Percentiles rank a stretch among this genome's conserved stretches.
phyloP scores from a whole-genome alignment of 92 coral and sea anemone species.

The Epizoanthus rinbou region DNA sequence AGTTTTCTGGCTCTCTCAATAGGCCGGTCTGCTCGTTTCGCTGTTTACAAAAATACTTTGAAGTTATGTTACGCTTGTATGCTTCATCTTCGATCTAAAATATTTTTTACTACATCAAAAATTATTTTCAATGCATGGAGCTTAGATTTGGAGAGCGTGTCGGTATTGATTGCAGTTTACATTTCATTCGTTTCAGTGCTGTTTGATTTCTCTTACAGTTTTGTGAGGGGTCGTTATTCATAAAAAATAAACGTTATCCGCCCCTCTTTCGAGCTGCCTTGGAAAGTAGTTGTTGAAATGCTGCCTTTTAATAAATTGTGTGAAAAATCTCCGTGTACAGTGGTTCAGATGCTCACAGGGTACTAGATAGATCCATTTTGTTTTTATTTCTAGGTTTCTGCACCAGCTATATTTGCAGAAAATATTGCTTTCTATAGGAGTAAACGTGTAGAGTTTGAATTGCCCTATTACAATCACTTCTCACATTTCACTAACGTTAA shows the following conservation, averaged over 20 bases:
- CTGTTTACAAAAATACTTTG: conserved; percentile 63
- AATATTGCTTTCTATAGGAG: conserved; percentile 18
- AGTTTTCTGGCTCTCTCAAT: no score
- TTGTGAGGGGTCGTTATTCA: conserved; percentile 72
- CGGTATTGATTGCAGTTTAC: conserved; percentile 60
- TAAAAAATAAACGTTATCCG: conserved; percentile 56
- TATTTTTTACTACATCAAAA: conserved; percentile 52
- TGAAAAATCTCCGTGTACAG: conserved; percentile 39
- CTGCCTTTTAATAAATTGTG: conserved; percentile 48
- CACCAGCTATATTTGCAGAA: conserved; percentile 7
- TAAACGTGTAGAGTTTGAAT: conserved; percentile 10
- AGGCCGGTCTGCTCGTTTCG: no score
- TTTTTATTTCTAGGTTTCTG: conserved; percentile 11
- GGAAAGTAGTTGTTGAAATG: conserved; percentile 53
- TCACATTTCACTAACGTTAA: conserved; percentile 6
- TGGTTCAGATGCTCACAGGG: conserved; percentile 6
- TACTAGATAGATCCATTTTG: conserved; percentile 32
- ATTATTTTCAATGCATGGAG: conserved; percentile 55
- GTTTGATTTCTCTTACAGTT: conserved; percentile 19
- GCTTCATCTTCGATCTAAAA: conserved; percentile 46
- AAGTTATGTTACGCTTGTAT: conserved; percentile 35
- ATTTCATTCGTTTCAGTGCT: conserved; percentile 51
- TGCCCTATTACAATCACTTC: conserved; percentile 16
- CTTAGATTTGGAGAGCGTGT: conserved; percentile 65
- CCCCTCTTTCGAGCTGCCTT: conserved; percentile 45